phyloP scores from a whole-genome alignment of 2,797 vertebrate genomes.

The Myotis pilosus region DNA sequence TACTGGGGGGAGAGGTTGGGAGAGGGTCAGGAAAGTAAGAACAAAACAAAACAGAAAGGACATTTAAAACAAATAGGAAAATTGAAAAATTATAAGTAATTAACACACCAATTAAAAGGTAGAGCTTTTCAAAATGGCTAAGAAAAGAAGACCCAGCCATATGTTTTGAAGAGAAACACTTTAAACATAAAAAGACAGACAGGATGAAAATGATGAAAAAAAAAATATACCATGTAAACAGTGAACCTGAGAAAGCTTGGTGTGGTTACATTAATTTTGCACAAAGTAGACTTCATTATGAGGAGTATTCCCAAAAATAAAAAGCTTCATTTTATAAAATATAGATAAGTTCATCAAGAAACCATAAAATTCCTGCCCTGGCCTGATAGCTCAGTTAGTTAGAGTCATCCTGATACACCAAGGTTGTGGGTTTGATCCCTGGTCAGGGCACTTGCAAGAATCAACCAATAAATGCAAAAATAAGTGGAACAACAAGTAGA shows the following conservation, averaged over 20 bases:
- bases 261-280: neutral
- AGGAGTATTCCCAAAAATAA: neutral
- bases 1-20: neutral
- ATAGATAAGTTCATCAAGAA: too few relatives aligned
- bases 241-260: neutral
- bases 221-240: neutral
- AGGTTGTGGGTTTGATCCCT: neutral
- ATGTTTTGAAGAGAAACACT: neutral
- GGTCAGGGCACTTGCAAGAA: too few relatives aligned
- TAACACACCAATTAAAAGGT: neutral
- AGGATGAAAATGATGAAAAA: neutral
- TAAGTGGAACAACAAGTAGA: too few relatives aligned
- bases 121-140: neutral
- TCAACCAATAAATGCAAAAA: too few relatives aligned
- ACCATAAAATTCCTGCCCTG: too few relatives aligned
- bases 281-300: neutral
- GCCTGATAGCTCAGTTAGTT: too few relatives aligned
- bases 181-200: neutral
- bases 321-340: neutral
- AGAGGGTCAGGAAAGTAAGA: neutral
- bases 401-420: neutral
- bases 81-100: neutral
- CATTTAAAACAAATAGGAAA: neutral
- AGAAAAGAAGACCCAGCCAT: neutral
- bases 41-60: neutral